Evolutionary conservation across 2,888 invertebrate species (phyloP).

Genomic region (Eutolmus rufibarbis): DNA sequence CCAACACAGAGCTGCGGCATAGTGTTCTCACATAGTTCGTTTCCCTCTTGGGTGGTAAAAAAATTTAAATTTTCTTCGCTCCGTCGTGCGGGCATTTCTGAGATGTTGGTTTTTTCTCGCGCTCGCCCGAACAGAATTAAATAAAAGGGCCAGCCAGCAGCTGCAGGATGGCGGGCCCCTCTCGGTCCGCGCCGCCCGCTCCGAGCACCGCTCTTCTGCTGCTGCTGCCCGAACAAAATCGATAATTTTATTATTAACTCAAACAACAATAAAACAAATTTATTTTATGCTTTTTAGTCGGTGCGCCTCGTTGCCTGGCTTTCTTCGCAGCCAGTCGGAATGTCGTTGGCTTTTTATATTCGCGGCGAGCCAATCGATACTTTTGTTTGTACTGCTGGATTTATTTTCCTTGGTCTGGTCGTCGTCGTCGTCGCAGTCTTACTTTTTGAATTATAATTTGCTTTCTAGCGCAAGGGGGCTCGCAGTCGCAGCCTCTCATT

Average conservation of each 20-base stretch:
- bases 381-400: constrained; percentile 29
- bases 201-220: not conserved
- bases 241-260: constrained; percentile 42
- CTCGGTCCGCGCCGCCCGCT: not conserved
- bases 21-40: constrained; percentile 35
- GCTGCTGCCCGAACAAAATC: constrained; percentile 26
- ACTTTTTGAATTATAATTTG: not conserved
- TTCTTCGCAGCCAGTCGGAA: constrained; percentile 7
- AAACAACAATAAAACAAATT: constrained; percentile 42
- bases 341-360: constrained; percentile 27
- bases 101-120: constrained; percentile 1
- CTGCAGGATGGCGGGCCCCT: constrained; percentile 24
- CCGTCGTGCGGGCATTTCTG: constrained; percentile 13
- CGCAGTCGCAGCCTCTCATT: not conserved
- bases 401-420: constrained; percentile 15
- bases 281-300: constrained; percentile 29
- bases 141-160: constrained; percentile 23
- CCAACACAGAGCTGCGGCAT: not conserved
- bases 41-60: constrained; percentile 41
- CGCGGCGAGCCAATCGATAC: constrained; percentile 30
- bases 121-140: constrained; percentile 15
- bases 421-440: not conserved
- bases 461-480: not conserved
- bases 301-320: constrained; percentile 26
- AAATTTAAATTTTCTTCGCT: constrained; percentile 25